phyloP scores from a whole-genome alignment of 2,888 invertebrate species.

The Neoaliturus tenellus region DNA sequence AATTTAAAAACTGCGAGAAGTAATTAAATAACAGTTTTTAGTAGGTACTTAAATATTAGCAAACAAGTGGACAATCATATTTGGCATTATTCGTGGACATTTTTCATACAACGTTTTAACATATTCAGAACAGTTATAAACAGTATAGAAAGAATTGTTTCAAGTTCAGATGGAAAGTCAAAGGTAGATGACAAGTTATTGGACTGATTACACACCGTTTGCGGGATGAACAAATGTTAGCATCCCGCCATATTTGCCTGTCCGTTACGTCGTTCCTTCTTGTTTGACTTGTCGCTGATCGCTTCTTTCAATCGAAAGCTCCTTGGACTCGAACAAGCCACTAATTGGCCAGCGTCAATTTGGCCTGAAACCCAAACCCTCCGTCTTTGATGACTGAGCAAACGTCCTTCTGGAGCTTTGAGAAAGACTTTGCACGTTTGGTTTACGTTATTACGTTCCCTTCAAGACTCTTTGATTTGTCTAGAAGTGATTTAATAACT shows the following conservation, averaged over 20 bases:
- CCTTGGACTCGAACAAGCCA: constrained; percentile 13
- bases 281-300: constrained; percentile 39
- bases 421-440: background rate
- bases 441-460: background rate
- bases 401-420: background rate
- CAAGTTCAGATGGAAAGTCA: background rate
- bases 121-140: no score
- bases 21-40: no score
- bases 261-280: background rate
- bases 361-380: background rate
- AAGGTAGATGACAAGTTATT: background rate
- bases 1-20: no score
- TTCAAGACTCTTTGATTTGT: no score
- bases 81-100: no score
- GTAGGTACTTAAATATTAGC: no score
- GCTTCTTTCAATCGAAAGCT: constrained; percentile 40
- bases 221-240: constrained; percentile 4
- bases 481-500: no score
- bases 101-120: no score
- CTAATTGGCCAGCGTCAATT: constrained; percentile 32
- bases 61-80: no score
- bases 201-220: background rate
- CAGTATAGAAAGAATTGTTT: no score
- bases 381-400: constrained; percentile 24
- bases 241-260: constrained; percentile 24